Evolutionary conservation across 2,888 invertebrate species (phyloP).

Genomic region (Tetrapedia diversipes): DNA sequence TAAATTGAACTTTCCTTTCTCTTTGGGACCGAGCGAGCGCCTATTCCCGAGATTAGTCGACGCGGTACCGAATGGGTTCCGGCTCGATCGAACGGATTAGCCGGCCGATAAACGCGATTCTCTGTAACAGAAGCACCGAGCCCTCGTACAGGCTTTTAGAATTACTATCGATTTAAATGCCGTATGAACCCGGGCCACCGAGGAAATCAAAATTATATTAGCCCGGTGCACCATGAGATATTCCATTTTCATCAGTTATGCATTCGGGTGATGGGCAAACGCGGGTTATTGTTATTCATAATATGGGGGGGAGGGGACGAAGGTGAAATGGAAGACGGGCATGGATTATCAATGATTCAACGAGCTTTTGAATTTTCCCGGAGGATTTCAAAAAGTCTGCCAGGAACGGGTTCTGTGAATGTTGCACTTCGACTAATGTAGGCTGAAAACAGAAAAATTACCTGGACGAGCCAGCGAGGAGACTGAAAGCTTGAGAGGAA

Average conservation of each 20-base stretch:
- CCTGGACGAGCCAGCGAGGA: no score
- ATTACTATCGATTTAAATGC: slow-evolving; percentile 19
- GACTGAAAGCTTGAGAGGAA: no score
- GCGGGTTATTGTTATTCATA: slow-evolving; percentile 32
- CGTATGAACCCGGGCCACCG: not conserved
- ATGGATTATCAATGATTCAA: slow-evolving; percentile 13
- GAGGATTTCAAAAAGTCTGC: not conserved
- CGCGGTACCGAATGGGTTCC: not conserved
- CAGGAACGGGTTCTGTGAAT: not conserved
- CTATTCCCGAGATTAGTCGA: slow-evolving; percentile 6
- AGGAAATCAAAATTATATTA: slow-evolving; percentile 46
- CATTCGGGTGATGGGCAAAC: slow-evolving; percentile 6
- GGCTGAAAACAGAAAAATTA: no score
- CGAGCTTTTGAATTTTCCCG: not conserved
- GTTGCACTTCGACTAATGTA: not conserved
- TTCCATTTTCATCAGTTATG: slow-evolving; percentile 24
- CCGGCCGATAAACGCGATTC: slow-evolving; percentile 23
- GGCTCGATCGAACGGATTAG: not conserved
- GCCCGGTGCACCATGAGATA: slow-evolving; percentile 26
- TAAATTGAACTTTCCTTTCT: slow-evolving; percentile 45
- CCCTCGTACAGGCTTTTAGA: not conserved
- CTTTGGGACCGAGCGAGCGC: not conserved
- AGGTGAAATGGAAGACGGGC: not conserved
- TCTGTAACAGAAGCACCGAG: not conserved
- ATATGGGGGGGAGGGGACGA: not conserved